Evolutionary conservation across 2,797 vertebrate species (phyloP).

Genomic region (Carapus acus): DNA sequence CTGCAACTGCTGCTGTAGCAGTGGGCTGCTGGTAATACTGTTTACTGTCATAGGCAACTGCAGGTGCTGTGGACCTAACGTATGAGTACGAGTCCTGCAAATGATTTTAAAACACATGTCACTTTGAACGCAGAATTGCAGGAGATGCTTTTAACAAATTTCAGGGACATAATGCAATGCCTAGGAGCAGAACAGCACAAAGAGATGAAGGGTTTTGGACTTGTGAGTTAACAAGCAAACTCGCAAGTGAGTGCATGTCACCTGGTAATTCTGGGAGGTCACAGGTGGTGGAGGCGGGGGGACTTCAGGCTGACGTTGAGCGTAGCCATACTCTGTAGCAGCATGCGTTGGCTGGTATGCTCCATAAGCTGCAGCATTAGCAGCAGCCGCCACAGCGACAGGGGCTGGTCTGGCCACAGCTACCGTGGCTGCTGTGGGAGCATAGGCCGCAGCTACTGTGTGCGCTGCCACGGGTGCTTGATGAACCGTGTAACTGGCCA

Average conservation of each 20-base stretch:
- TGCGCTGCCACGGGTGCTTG: constrained; percentile 94
- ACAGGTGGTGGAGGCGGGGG: constrained; percentile 93
- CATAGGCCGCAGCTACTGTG: constrained; percentile 92
- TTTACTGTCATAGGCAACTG: constrained; percentile 92
- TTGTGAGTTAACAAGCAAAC: no score
- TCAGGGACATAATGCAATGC: no score
- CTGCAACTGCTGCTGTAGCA: constrained; percentile 83
- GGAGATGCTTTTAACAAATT: no score
- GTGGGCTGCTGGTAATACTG: constrained; percentile 97
- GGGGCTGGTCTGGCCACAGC: constrained; percentile 90
- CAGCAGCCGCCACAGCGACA: constrained; percentile 85
- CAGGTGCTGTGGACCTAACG: constrained; percentile 89
- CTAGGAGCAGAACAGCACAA: no score
- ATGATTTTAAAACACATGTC: no score
- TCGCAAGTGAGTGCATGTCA: constrained; percentile 44
- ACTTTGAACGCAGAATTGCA: no score
- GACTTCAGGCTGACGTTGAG: constrained; percentile 91
- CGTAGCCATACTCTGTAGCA: constrained; percentile 88
- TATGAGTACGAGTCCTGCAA: constrained; percentile 93
- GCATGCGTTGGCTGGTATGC: constrained; percentile 90
- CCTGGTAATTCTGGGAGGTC: constrained; percentile 97
- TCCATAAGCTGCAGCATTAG: constrained; percentile 89
- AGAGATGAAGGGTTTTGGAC: no score
- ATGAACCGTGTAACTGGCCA: constrained; percentile 98
- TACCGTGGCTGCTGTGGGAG: constrained; percentile 88